Conservation (phyloP, 2,888 invertebrate genomes). For the Arrhopalites spinosus region DNA sequence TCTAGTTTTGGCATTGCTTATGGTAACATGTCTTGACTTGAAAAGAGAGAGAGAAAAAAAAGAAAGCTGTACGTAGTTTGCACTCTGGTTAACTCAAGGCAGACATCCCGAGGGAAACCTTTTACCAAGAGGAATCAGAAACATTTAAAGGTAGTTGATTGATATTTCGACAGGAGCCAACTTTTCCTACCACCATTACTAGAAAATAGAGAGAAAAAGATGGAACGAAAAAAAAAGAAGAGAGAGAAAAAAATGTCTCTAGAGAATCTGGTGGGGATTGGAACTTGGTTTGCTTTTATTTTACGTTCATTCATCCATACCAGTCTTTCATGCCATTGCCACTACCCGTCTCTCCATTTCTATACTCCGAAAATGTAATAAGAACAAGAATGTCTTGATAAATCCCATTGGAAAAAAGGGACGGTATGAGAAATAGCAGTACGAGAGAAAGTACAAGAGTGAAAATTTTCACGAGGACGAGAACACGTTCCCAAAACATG, state of each 20-base stretch:
- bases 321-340: no score
- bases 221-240: no score
- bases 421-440: no score
- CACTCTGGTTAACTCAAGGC: not conserved
- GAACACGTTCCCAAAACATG: no score
- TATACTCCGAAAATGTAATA: no score
- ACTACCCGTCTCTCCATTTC: no score
- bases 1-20: not conserved
- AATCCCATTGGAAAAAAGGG: no score
- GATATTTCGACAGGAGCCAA: conserved; percentile 2
- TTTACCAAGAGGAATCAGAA: conserved; percentile 13
- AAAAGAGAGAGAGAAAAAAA: not conserved
- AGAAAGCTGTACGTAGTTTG: not conserved
- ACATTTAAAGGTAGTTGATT: conserved; percentile 20
- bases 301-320: no score
- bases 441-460: no score
- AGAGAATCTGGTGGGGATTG: not conserved
- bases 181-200: not conserved
- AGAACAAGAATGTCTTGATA: no score
- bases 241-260: not conserved
- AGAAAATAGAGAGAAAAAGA: no score
- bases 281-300: not conserved
- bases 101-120: conserved; percentile 13
- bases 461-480: no score
- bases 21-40: not conserved